These are phyloP conservation scores for Psococerastis gibbosa DNA, from an alignment of 2,888 invertebrate species.

Conservation along the genomic window DNA sequence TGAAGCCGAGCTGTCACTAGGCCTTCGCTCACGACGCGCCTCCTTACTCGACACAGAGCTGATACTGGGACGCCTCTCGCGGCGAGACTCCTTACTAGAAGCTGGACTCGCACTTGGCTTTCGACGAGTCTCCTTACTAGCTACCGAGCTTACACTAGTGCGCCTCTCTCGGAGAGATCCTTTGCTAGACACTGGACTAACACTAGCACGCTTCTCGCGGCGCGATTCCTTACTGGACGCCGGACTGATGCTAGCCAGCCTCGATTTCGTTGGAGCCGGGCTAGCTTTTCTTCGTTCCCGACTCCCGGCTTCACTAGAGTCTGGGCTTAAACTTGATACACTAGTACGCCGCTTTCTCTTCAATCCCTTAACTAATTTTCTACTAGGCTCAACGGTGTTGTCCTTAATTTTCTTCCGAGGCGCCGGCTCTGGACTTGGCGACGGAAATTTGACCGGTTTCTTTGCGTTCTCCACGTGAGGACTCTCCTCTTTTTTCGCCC, in stretches of 20 bases:
- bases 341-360: not conserved
- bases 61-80: not conserved
- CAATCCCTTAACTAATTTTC: too few relatives aligned
- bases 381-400: too few relatives aligned
- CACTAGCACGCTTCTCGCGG: not conserved
- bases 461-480: too few relatives aligned
- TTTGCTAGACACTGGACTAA: not conserved
- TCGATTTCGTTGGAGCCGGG: not conserved
- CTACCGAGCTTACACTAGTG: not conserved
- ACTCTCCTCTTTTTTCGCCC: too few relatives aligned
- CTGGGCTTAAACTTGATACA: not conserved
- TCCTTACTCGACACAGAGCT: not conserved
- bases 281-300: not conserved
- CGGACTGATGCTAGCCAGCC: not conserved
- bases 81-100: not conserved
- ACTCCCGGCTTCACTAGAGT: not conserved
- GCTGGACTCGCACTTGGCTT: not conserved
- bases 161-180: not conserved
- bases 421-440: not conserved
- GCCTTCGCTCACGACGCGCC: constrained; percentile 14
- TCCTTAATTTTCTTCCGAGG: too few relatives aligned
- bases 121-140: not conserved
- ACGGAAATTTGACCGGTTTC: too few relatives aligned
- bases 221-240: not conserved
- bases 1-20: constrained; percentile 16